These are phyloP conservation scores for Uropetala carovei DNA, from an alignment of 2,888 invertebrate genomes.

Conservation along the genomic window DNA sequence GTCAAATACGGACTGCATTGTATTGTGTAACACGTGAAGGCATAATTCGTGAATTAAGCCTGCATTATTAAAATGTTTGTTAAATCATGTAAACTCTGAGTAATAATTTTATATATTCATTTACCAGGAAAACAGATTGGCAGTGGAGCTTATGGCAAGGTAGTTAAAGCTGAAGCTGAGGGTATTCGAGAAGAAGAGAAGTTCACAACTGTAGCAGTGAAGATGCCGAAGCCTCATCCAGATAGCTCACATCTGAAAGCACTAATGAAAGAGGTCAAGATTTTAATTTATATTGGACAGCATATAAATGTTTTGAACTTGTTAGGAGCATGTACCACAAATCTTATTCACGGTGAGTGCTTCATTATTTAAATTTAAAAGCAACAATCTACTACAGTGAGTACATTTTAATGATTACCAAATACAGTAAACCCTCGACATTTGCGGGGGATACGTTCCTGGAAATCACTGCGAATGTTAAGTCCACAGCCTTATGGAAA, in stretches of 20 bases:
- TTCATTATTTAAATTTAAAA: neutral
- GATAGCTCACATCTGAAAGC: conserved; percentile 76
- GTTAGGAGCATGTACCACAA: conserved; percentile 77
- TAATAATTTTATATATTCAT: neutral
- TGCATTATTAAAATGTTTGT: too few relatives aligned
- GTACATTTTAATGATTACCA: too few relatives aligned
- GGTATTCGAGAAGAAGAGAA: conserved; percentile 73
- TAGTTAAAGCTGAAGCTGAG: conserved; percentile 76
- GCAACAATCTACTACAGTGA: too few relatives aligned
- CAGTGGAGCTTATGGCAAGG: conserved; percentile 77
- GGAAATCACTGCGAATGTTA: too few relatives aligned
- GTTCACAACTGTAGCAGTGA: conserved; percentile 75
- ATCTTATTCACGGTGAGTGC: conserved; percentile 74
- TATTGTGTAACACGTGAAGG: too few relatives aligned
- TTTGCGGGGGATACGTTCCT: too few relatives aligned
- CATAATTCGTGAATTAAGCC: too few relatives aligned
- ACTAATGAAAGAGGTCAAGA: conserved; percentile 77
- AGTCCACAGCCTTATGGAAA: too few relatives aligned
- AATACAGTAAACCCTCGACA: too few relatives aligned
- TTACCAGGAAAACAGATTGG: conserved; percentile 73
- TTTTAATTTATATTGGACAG: conserved; percentile 77
- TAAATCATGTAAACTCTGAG: neutral
- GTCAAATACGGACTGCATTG: too few relatives aligned
- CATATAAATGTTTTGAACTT: conserved; percentile 78
- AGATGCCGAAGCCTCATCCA: conserved; percentile 76